phyloP scores from a whole-genome alignment of 1,140 invertebrate genomes.

The Drosophila gunungcola region DNA sequence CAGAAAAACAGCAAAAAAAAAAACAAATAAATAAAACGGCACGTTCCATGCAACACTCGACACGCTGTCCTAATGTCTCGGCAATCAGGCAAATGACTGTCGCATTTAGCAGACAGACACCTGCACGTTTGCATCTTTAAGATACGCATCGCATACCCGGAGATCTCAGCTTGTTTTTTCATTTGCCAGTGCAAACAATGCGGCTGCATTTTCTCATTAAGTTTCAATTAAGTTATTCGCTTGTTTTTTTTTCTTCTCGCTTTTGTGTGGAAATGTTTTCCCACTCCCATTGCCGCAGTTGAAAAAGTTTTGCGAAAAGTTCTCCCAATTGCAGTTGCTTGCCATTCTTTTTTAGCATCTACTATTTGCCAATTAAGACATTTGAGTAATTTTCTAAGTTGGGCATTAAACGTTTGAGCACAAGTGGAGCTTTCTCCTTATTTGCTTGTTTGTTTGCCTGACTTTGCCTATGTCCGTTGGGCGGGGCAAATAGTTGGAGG shows the following conservation, averaged over 20 bases:
- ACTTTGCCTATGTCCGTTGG: slow-evolving; percentile 33
- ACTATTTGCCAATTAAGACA: slow-evolving; percentile 63
- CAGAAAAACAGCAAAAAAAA: neutral
- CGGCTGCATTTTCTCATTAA: slow-evolving; percentile 69
- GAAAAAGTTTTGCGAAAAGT: slow-evolving; percentile 42
- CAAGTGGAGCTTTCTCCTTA: slow-evolving; percentile 36
- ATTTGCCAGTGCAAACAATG: slow-evolving; percentile 33
- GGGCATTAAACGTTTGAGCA: slow-evolving; percentile 47
- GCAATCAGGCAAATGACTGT: slow-evolving; percentile 55
- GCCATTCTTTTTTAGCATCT: slow-evolving; percentile 30
- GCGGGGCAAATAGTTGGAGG: neutral
- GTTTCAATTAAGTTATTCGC: slow-evolving; percentile 69
- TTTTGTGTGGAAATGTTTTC: slow-evolving; percentile 44
- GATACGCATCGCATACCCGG: slow-evolving; percentile 46
- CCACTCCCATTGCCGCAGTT: slow-evolving; percentile 20
- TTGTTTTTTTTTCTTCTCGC: slow-evolving; percentile 19
- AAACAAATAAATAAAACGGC: slow-evolving; percentile 2
- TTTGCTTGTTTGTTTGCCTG: slow-evolving; percentile 33
- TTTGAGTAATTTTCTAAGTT: slow-evolving; percentile 55
- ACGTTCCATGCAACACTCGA: slow-evolving; percentile 31
- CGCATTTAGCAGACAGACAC: slow-evolving; percentile 44
- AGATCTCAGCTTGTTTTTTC: slow-evolving; percentile 10
- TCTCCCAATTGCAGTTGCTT: slow-evolving; percentile 14
- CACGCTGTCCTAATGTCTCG: slow-evolving; percentile 35
- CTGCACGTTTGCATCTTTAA: slow-evolving; percentile 60